A percentile compares a stretch with the other conserved stretches of the same genome.
Evolutionary conservation across 2,113 vertebrate species (phyloP).

Genomic region (Neoarius graeffei): DNA sequence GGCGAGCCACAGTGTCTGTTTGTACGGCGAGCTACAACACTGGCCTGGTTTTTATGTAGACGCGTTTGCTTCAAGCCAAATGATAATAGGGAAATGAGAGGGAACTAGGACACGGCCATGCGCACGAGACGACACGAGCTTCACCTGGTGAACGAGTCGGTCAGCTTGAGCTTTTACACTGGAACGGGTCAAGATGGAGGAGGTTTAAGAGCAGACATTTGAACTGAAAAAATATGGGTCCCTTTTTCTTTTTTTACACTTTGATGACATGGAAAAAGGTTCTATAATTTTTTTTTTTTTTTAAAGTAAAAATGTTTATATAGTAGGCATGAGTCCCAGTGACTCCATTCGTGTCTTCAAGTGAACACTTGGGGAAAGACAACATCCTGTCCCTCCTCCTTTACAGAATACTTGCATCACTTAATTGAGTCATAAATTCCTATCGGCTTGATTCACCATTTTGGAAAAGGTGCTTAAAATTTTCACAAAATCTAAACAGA

Average conservation of each 20-base stretch:
- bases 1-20: background rate
- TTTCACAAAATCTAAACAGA: background rate
- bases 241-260: background rate
- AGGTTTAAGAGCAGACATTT: too few relatives aligned
- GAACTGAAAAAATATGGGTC: background rate
- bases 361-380: background rate
- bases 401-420: background rate
- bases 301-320: background rate
- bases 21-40: background rate
- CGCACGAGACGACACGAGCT: background rate
- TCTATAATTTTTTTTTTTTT: too few relatives aligned
- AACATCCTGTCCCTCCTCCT: background rate
- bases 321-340: background rate
- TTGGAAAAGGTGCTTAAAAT: background rate
- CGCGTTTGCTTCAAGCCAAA: slow-evolving; percentile 30
- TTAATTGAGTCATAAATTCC: background rate
- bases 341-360: background rate
- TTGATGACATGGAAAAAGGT: background rate
- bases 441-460: background rate
- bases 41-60: background rate
- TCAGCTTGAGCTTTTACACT: background rate
- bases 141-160: background rate
- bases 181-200: background rate
- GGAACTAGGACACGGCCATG: background rate
- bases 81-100: background rate